phyloP scores from a whole-genome alignment of 2,888 invertebrate species.

The Petrolisthes cinctipes region DNA sequence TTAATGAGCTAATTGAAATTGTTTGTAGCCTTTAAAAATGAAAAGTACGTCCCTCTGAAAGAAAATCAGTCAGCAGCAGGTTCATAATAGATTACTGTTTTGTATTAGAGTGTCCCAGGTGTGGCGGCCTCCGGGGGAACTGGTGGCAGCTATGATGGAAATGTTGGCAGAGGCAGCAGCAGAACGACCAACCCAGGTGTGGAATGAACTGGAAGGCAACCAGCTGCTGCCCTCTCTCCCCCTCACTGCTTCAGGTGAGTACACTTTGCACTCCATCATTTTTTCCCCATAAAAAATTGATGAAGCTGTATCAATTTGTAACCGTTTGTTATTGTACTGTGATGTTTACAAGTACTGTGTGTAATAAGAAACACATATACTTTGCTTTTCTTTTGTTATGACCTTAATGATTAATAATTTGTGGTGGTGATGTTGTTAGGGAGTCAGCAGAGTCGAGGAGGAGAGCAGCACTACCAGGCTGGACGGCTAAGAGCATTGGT shows the following conservation, averaged over 20 bases:
- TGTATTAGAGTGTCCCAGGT: slow-evolving; percentile 46
- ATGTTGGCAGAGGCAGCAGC: slow-evolving; percentile 48
- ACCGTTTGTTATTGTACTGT: too few species aligned
- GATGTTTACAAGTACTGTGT: neutral
- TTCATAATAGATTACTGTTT: neutral
- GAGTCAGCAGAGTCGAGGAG: neutral
- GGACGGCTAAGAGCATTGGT: slow-evolving; percentile 57
- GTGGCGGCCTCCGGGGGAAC: slow-evolving; percentile 35
- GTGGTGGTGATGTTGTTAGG: neutral
- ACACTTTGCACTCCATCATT: too few species aligned
- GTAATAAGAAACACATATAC: neutral
- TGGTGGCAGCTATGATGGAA: slow-evolving; percentile 49
- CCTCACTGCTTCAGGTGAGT: slow-evolving; percentile 30
- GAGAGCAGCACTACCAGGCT: slow-evolving; percentile 42
- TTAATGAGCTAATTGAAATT: too few species aligned
- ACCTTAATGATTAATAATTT: neutral
- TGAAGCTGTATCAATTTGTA: too few species aligned
- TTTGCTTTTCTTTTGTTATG: neutral
- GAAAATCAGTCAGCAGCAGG: neutral
- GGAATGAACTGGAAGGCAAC: slow-evolving; percentile 50
- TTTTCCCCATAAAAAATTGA: too few species aligned
- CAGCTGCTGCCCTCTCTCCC: slow-evolving; percentile 53
- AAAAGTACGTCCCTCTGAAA: too few species aligned
- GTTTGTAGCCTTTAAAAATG: too few species aligned
- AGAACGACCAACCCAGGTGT: slow-evolving; percentile 35